Percentiles rank a stretch among this genome's conserved stretches.
Evolutionary conservation across 2,888 invertebrate species (phyloP).

Genomic region (Zootermopsis nevadensis): DNA sequence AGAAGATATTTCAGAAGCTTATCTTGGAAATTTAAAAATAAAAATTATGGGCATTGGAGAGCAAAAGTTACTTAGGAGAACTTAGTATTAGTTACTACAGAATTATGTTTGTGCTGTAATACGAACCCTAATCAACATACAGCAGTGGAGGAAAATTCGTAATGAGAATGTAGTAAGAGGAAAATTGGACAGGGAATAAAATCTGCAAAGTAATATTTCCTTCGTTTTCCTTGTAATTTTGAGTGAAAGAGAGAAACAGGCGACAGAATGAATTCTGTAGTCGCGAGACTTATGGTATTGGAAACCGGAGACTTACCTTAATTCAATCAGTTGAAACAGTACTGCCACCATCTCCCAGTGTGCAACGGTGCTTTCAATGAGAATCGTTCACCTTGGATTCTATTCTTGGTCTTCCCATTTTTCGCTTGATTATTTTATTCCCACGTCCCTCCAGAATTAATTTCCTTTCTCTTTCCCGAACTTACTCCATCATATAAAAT

Average conservation of each 20-base stretch:
- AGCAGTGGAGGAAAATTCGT: background rate
- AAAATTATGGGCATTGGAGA: background rate
- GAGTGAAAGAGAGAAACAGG: conserved; percentile 4
- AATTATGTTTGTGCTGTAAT: background rate
- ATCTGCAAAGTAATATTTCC: background rate
- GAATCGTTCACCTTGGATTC: background rate
- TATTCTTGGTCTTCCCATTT: background rate
- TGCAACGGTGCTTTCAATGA: background rate
- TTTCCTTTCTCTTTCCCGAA: background rate
- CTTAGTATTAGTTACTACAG: background rate
- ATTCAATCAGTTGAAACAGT: conserved; percentile 6
- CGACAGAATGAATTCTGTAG: background rate
- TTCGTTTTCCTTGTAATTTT: background rate
- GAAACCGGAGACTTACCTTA: background rate
- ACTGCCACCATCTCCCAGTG: background rate
- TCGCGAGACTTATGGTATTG: background rate
- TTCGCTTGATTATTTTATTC: background rate
- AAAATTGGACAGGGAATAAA: background rate
- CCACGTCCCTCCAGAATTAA: background rate
- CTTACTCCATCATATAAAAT: background rate
- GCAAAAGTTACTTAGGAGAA: background rate
- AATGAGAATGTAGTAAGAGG: background rate
- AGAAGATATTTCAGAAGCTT: background rate
- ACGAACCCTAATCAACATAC: background rate
- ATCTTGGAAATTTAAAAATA: background rate